Evolutionary conservation across 2,888 invertebrate genomes (phyloP).

Genomic region (Drepana falcataria): DNA sequence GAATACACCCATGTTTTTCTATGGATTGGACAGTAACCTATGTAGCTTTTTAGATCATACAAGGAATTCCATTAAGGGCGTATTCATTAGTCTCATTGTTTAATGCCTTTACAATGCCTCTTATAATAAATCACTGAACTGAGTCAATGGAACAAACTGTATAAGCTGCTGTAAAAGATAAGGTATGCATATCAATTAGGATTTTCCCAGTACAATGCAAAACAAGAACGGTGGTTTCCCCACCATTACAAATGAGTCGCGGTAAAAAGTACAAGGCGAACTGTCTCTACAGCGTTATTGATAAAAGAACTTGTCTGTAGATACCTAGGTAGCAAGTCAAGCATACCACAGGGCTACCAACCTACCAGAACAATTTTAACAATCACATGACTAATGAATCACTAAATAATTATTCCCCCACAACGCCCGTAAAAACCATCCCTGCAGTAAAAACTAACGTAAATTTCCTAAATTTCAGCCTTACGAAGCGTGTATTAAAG

Average conservation of each 20-base stretch:
- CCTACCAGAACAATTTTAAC: conserved; percentile 27
- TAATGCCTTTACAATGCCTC: too few relatives aligned
- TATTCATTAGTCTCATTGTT: too few relatives aligned
- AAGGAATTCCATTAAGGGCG: background rate
- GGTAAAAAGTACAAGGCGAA: background rate
- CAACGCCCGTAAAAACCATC: conserved; percentile 29
- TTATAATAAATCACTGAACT: background rate
- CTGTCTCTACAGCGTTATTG: too few relatives aligned
- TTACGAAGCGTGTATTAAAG: conserved; percentile 24
- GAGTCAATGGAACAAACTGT: too few relatives aligned
- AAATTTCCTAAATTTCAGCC: conserved; percentile 13
- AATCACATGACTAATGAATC: conserved; percentile 54
- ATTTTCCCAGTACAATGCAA: background rate
- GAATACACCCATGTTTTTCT: conserved; percentile 1
- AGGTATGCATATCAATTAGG: conserved; percentile 6
- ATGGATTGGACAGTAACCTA: background rate
- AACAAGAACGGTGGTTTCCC: background rate
- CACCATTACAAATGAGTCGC: background rate
- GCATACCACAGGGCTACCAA: conserved; percentile 39
- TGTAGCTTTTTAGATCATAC: background rate
- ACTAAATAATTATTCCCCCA: conserved; percentile 15
- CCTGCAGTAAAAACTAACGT: conserved; percentile 16
- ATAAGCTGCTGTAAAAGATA: background rate
- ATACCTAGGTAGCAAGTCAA: conserved; percentile 1
- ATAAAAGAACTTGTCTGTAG: too few relatives aligned